phyloP scores from a whole-genome alignment of 1,140 invertebrate genomes.

The Papilio polytes region DNA sequence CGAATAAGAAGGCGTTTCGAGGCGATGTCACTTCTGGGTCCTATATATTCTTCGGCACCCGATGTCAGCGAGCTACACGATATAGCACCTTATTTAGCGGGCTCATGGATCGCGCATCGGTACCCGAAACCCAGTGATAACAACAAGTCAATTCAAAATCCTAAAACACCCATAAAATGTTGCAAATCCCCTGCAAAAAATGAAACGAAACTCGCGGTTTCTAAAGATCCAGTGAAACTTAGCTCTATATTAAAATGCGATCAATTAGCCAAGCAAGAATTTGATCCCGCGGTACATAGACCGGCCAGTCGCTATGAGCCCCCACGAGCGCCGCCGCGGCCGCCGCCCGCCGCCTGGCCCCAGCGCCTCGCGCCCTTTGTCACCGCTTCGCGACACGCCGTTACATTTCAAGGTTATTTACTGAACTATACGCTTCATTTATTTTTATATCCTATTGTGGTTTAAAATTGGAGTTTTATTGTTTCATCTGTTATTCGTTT shows the following conservation, averaged over 20 bases:
- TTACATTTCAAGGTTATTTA: slow-evolving; percentile 91
- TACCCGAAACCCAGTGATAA: slow-evolving; percentile 88
- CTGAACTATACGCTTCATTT: slow-evolving; percentile 49
- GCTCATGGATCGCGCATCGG: slow-evolving; percentile 90
- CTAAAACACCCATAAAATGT: slow-evolving; percentile 67
- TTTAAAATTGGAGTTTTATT: slow-evolving; percentile 73
- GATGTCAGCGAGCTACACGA: slow-evolving; percentile 90
- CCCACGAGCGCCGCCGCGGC: slow-evolving; percentile 79
- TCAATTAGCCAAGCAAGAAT: slow-evolving; percentile 87
- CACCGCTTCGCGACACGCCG: slow-evolving; percentile 86
- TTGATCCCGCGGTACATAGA: slow-evolving; percentile 89
- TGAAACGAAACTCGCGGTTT: slow-evolving; percentile 50
- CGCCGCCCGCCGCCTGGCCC: slow-evolving; percentile 80
- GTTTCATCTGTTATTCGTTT: slow-evolving; percentile 41
- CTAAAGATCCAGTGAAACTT: slow-evolving; percentile 72
- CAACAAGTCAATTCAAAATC: slow-evolving; percentile 85
- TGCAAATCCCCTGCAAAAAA: slow-evolving; percentile 76
- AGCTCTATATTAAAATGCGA: slow-evolving; percentile 87
- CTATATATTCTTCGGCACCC: slow-evolving; percentile 92
- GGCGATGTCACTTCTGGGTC: slow-evolving; percentile 88
- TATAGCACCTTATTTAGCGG: slow-evolving; percentile 90
- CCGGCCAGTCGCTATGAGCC: slow-evolving; percentile 92
- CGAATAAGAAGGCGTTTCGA: slow-evolving; percentile 88
- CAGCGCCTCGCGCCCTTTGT: slow-evolving; percentile 80
- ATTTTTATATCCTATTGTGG: slow-evolving; percentile 49